These are phyloP conservation scores for Callaeas wilsoni DNA, from an alignment of 2,113 vertebrate species.

Conservation along the genomic window DNA sequence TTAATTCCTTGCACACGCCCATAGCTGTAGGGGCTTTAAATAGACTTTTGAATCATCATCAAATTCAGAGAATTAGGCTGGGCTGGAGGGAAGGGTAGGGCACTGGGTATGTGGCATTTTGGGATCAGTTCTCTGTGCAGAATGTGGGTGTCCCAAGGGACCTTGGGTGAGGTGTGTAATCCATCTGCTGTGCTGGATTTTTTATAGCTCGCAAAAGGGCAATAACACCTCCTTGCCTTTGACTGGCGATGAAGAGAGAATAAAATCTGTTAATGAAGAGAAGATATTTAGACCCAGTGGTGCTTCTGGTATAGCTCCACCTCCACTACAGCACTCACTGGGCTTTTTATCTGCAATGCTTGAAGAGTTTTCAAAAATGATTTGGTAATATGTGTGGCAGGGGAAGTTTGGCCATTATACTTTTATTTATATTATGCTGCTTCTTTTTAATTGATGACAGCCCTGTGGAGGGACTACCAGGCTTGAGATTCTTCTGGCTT, in stretches of 20 bases:
- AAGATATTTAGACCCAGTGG: neutral
- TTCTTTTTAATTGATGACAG: neutral
- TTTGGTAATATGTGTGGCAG: neutral
- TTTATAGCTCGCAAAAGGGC: neutral
- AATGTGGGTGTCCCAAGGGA: neutral
- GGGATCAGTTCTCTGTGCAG: neutral
- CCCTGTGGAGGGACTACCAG: neutral
- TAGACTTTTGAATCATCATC: slow-evolving; percentile 14
- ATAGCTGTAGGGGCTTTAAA: neutral
- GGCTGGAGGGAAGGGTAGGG: neutral
- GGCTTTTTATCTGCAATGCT: neutral
- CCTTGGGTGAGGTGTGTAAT: neutral
- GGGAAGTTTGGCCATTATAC: neutral
- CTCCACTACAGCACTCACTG: neutral
- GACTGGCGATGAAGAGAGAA: neutral
- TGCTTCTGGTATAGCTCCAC: neutral
- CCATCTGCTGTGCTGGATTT: neutral
- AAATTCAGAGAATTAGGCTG: slow-evolving; percentile 31
- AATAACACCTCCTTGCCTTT: neutral
- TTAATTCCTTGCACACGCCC: neutral
- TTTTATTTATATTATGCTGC: neutral
- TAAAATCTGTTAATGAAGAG: neutral
- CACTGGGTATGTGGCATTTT: neutral
- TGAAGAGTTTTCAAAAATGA: neutral
- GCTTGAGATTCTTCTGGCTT: neutral